Percentiles rank a stretch among this genome's conserved stretches.
These are phyloP conservation scores for Perca fluviatilis DNA, from an alignment of 2,113 vertebrate species.

Conservation along the genomic window DNA sequence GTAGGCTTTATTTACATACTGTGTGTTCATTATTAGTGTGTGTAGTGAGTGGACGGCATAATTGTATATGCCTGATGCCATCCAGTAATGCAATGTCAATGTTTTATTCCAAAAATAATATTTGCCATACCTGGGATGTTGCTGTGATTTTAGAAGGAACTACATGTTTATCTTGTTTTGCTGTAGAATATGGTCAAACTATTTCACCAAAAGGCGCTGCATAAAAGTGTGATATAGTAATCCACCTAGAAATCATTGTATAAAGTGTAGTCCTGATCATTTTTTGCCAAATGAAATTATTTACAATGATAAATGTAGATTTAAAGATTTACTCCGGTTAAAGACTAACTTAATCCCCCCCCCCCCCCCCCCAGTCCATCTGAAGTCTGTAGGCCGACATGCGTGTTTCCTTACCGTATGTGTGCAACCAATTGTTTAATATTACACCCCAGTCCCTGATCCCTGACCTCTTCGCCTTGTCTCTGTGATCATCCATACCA, in stretches of 20 bases:
- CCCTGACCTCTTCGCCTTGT: constrained; percentile 10
- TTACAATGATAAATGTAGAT: background rate
- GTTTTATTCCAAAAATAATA: background rate
- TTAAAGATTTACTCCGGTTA: too few species aligned
- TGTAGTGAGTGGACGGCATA: background rate
- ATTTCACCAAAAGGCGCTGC: background rate
- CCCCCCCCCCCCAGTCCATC: background rate
- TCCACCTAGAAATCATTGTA: background rate
- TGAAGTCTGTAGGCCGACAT: background rate
- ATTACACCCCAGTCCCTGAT: constrained; percentile 22
- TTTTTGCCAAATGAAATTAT: background rate
- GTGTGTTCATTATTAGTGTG: constrained; percentile 45
- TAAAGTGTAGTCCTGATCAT: background rate
- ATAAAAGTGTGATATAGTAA: background rate
- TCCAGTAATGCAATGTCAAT: constrained; percentile 12
- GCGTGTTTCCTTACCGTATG: background rate
- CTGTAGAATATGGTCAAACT: background rate
- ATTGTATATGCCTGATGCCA: constrained; percentile 5
- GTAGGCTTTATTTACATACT: constrained; percentile 50
- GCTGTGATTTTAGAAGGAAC: constrained; percentile 2
- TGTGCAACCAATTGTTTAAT: constrained; percentile 29
- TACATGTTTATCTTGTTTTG: background rate
- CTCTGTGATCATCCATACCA: constrained; percentile 21
- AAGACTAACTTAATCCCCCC: background rate
- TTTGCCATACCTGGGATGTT: background rate